phyloP scores from a whole-genome alignment of 2,888 invertebrate genomes.

The Patella depressa region DNA sequence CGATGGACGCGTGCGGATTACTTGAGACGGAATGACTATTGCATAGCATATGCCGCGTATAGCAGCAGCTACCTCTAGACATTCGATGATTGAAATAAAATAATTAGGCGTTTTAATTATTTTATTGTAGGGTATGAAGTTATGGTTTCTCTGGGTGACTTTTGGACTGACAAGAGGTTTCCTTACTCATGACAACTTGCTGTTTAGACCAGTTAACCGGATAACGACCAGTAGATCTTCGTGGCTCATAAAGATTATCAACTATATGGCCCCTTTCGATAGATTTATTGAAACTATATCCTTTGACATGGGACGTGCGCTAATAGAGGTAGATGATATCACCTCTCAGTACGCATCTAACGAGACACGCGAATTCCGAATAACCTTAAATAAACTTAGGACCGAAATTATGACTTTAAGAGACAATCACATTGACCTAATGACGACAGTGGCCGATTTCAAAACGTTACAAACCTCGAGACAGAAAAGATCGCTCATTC shows the following conservation, averaged over 20 bases:
- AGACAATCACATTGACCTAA: not conserved
- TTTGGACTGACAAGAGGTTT: not conserved
- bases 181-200: not conserved
- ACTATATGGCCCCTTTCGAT: not conserved
- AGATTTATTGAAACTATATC: not conserved
- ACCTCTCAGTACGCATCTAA: not conserved
- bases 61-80: too few species aligned
- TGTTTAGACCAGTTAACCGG: not conserved
- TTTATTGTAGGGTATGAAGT: not conserved
- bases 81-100: not conserved
- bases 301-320: not conserved
- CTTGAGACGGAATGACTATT: too few species aligned
- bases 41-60: too few species aligned
- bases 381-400: not conserved
- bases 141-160: too few species aligned
- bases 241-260: not conserved
- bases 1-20: too few species aligned
- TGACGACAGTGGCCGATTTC: not conserved
- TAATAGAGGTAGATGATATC: not conserved
- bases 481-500: constrained; percentile 7
- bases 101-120: not conserved
- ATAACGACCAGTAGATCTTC: not conserved
- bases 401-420: not conserved
- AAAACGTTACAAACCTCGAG: constrained; percentile 5
- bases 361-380: not conserved